phyloP scores from a whole-genome alignment of 2,888 invertebrate species.

The Meteorus colon region DNA sequence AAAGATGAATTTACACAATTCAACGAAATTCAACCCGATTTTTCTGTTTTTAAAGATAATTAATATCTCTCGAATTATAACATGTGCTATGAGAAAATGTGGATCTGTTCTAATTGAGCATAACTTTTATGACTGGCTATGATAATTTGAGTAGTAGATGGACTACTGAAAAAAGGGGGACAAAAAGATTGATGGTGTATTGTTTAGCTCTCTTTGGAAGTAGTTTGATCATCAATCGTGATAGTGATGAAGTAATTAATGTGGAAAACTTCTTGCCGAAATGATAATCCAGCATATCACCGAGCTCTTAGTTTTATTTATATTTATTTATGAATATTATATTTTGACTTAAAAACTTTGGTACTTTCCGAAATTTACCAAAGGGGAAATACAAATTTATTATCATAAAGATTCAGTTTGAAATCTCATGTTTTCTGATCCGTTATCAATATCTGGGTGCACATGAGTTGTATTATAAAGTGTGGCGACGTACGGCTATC shows the following conservation, averaged over 20 bases:
- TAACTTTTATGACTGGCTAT: neutral
- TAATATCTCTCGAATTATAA: neutral
- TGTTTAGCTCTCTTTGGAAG: neutral
- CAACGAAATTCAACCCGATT: neutral
- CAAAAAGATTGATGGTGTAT: neutral
- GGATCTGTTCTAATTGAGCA: neutral
- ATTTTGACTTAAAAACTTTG: no score
- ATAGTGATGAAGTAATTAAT: neutral
- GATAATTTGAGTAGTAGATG: neutral
- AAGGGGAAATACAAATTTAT: neutral
- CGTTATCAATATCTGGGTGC: neutral
- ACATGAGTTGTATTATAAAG: neutral
- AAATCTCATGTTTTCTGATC: neutral
- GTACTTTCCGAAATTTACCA: neutral
- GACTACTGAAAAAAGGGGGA: neutral
- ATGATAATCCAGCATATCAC: neutral
- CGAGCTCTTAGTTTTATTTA: neutral
- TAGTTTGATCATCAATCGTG: neutral
- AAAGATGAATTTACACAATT: slow-evolving; percentile 32
- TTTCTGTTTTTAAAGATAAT: neutral
- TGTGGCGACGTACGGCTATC: slow-evolving; percentile 4
- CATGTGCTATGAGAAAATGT: neutral
- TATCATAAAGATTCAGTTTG: neutral
- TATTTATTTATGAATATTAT: neutral
- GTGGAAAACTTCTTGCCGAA: neutral